Evolutionary conservation across 2,113 vertebrate genomes (phyloP).

Genomic region (Lichenostomus cassidix): DNA sequence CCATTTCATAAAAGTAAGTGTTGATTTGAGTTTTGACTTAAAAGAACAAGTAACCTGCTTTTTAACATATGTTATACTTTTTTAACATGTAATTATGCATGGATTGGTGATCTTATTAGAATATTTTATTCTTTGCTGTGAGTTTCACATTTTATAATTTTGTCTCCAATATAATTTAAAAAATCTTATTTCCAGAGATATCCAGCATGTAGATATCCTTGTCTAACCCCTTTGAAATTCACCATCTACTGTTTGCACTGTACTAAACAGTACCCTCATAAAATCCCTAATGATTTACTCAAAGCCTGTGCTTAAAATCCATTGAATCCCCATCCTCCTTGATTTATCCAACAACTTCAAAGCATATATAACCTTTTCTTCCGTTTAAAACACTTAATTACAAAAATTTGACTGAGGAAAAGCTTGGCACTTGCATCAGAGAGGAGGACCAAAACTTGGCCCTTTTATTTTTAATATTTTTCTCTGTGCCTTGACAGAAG

Average conservation of each 20-base stretch:
- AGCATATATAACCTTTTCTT: neutral
- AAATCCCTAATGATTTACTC: neutral
- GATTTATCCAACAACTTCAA: constrained; percentile 43
- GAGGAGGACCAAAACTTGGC: neutral
- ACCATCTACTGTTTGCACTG: neutral
- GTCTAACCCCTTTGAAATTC: neutral
- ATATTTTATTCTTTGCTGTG: neutral
- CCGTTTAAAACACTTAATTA: constrained; percentile 8
- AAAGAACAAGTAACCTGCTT: neutral
- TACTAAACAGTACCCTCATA: neutral
- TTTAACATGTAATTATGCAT: neutral
- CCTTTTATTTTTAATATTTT: neutral
- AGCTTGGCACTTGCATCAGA: neutral
- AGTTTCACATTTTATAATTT: neutral
- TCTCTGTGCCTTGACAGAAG: neutral
- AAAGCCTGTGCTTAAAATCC: neutral
- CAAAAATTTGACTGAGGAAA: neutral
- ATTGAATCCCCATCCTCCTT: neutral
- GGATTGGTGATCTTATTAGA: neutral
- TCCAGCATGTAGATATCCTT: neutral
- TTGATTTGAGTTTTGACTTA: neutral
- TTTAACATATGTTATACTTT: neutral
- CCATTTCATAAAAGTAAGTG: neutral
- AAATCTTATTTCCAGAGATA: neutral
- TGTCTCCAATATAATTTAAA: neutral